Evolutionary conservation across 2,888 invertebrate genomes (phyloP), one percentile per base, ranked within the genome.

Genomic region (Idaea aversata): DNA sequence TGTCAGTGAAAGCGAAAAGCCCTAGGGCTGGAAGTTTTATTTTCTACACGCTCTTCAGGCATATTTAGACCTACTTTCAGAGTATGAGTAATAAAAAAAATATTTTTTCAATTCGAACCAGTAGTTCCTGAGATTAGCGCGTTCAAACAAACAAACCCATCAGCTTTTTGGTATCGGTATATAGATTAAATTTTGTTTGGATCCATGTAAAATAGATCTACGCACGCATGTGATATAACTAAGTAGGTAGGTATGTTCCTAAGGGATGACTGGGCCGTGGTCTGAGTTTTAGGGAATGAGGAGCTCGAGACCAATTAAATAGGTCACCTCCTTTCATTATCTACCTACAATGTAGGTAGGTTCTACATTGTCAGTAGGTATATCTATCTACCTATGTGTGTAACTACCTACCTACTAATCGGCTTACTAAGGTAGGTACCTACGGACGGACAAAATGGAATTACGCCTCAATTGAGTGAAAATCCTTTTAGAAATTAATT

Each of bases 401-500:
- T 47, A 47, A 47, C 47, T 47, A 47, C 67, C 62, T 57, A 59
- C 62, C 60, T 64, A 60, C 62, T 72, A 72, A 70, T 69, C 70
- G 68, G 65, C 68, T 69, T 70, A 72, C n/a, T 34, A 58, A 13
- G 58, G 58, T 59, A 61, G 63, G 15, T 61, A n/a, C n/a, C n/a
- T n/a, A 62, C 57, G 58, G 61, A 67, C 67, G 65, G 67, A 63
- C 67, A 63, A 68, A 65, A 72, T 70, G 34, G 34, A 62, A 61
- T 47, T 62, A 59, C 57, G 64, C 63, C 66, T 65, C 61, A 65
- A 68, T 70, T 69, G 69, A 64, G 63, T 36, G 61, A 61, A 70
- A 65, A 67, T 66, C 70, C 67, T 69, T 65, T 67, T 61, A 61
- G 67, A 66, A 67, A 61, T 63, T 65, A 65, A 68, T 70, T 59